phyloP scores from a whole-genome alignment of 2,888 invertebrate genomes.

The Graphium colonna region DNA sequence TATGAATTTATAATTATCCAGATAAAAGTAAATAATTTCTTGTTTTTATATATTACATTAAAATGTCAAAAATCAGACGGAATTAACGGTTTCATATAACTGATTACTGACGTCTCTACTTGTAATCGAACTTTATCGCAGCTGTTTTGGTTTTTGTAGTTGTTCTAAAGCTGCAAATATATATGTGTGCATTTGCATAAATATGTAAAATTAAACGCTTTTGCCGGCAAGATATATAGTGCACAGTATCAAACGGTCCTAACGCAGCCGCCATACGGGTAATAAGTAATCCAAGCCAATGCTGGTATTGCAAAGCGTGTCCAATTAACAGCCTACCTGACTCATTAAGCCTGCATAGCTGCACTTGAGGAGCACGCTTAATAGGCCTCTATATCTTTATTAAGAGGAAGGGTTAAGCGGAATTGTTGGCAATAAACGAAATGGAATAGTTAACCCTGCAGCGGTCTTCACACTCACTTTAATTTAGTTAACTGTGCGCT shows the following conservation, averaged over 20 bases:
- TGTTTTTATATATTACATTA: too few relatives aligned
- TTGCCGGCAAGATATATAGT: constrained; percentile 5
- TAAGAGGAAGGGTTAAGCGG: constrained; percentile 69
- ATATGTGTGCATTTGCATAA: too few relatives aligned
- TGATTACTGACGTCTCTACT: too few relatives aligned
- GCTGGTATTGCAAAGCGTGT: constrained; percentile 31
- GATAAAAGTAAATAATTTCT: too few relatives aligned
- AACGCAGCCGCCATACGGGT: constrained; percentile 32
- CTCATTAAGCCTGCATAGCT: constrained; percentile 23
- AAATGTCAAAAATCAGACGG: too few relatives aligned
- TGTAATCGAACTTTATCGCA: too few relatives aligned
- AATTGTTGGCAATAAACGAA: constrained; percentile 76
- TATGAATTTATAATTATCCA: too few relatives aligned
- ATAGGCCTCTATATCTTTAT: constrained; percentile 76
- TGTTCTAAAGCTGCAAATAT: too few relatives aligned
- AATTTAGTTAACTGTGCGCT: constrained; percentile 78
- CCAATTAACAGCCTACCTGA: constrained; percentile 21
- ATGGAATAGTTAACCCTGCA: constrained; percentile 79
- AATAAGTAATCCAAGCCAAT: constrained; percentile 35
- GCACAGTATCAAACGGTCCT: constrained; percentile 3
- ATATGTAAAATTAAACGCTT: too few relatives aligned
- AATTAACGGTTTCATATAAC: too few relatives aligned
- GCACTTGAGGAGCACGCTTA: constrained; percentile 43
- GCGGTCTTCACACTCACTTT: constrained; percentile 78
- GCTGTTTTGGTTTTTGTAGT: too few relatives aligned